Evolutionary conservation across 2,113 vertebrate genomes (phyloP).

Genomic region (Clinocottus analis): DNA sequence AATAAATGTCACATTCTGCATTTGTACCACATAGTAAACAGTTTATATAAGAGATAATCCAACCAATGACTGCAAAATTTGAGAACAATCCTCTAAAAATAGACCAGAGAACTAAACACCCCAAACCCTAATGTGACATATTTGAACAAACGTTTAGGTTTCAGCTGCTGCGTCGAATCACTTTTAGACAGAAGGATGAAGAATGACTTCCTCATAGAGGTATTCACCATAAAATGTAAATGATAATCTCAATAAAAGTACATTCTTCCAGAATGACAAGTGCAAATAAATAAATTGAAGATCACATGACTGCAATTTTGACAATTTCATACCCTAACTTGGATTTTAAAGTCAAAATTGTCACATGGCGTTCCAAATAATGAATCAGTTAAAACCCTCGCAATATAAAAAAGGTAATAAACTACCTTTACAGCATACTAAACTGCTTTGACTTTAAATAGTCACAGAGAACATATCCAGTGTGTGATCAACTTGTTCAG

Average conservation of each 20-base stretch:
- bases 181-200: background rate
- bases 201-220: background rate
- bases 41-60: no score
- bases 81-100: background rate
- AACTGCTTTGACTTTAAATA: background rate
- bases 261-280: slow-evolving; percentile 2
- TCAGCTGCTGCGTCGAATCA: background rate
- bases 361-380: background rate
- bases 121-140: background rate
- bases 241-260: slow-evolving; percentile 8
- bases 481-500: no score
- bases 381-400: background rate
- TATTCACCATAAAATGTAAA: slow-evolving; percentile 1
- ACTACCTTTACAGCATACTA: slow-evolving; percentile 3
- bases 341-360: background rate
- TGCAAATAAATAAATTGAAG: slow-evolving; percentile 24
- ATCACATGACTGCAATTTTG: background rate
- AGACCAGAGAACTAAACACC: background rate
- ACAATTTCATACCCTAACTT: background rate
- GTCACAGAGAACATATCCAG: background rate
- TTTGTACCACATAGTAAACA: slow-evolving; percentile 7
- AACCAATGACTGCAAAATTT: background rate
- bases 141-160: background rate
- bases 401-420: background rate
- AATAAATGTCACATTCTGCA: background rate